These are phyloP conservation scores for Drosophila bifasciata DNA, from an alignment of 1,140 invertebrate genomes.

Conservation along the genomic window DNA sequence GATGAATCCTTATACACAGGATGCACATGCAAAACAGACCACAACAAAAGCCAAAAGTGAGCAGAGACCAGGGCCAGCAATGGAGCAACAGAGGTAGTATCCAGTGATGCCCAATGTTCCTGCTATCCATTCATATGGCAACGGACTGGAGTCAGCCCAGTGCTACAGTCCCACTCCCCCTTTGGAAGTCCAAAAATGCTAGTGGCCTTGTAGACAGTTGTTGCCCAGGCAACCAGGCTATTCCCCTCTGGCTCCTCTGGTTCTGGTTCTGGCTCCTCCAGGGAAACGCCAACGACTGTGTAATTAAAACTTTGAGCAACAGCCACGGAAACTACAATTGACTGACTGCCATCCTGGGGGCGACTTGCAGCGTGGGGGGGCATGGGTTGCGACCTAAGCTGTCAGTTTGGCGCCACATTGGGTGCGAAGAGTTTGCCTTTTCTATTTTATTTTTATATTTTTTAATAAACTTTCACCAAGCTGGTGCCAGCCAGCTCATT, in stretches of 20 bases:
- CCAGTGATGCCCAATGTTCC: slow-evolving; percentile 4
- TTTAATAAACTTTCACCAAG: slow-evolving; percentile 70
- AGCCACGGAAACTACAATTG: slow-evolving; percentile 78
- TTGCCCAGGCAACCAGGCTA: slow-evolving; percentile 2
- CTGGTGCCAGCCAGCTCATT: slow-evolving; percentile 43
- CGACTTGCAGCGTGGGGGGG: slow-evolving; percentile 22
- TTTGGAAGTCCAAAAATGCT: slow-evolving; percentile 41
- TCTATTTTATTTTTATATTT: slow-evolving; percentile 48
- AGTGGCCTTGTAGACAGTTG: slow-evolving; percentile 52
- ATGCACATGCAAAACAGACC: slow-evolving; percentile 47
- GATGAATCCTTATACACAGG: slow-evolving; percentile 76
- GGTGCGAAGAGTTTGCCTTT: slow-evolving; percentile 64
- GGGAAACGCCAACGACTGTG: slow-evolving; percentile 51
- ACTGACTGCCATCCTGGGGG: slow-evolving; percentile 62
- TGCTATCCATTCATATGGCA: no score
- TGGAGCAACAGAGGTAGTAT: slow-evolving; percentile 23
- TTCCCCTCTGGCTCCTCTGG: background rate
- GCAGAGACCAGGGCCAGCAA: slow-evolving; percentile 13
- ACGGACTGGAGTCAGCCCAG: no score
- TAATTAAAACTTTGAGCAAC: slow-evolving; percentile 82
- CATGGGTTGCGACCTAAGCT: slow-evolving; percentile 47
- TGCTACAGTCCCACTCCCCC: slow-evolving; percentile 30
- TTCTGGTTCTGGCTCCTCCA: slow-evolving; percentile 5
- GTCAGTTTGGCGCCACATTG: slow-evolving; percentile 69
- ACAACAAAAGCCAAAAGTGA: slow-evolving; percentile 19